A percentile compares a stretch with the other conserved stretches of the same genome.
phyloP scores from a whole-genome alignment of 2,113 vertebrate genomes.

The Petroica traversi region DNA sequence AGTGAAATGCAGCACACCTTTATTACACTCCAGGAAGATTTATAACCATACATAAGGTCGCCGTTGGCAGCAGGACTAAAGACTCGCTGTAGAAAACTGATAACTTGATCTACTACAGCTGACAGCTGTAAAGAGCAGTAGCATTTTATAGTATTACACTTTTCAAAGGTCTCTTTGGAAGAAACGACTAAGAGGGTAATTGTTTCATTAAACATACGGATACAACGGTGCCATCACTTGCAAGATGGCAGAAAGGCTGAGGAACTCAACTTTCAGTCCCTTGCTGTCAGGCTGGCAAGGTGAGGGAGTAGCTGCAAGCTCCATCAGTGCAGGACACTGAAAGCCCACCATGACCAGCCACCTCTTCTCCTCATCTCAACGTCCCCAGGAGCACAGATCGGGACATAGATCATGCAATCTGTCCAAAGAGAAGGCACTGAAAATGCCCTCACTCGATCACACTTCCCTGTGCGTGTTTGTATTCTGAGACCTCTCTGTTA shows the following conservation, averaged over 20 bases:
- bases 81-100: background rate
- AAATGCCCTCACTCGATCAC: background rate
- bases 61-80: slow-evolving; percentile 4
- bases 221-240: background rate
- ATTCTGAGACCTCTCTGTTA: background rate
- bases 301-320: background rate
- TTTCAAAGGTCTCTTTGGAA: background rate
- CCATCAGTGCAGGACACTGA: background rate
- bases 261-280: background rate
- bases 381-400: background rate
- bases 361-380: background rate
- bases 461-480: too few species aligned
- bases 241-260: background rate
- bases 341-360: accelerated
- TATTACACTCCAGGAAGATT: slow-evolving; percentile 4
- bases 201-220: background rate
- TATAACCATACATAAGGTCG: background rate
- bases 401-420: background rate
- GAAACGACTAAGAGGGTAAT: background rate
- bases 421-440: background rate
- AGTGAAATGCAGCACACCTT: slow-evolving; percentile 19
- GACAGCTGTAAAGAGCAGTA: background rate
- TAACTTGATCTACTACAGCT: background rate
- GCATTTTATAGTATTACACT: background rate
- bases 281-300: background rate